phyloP scores from a whole-genome alignment of 2,797 vertebrate species.

The Smutsia gigantea region DNA sequence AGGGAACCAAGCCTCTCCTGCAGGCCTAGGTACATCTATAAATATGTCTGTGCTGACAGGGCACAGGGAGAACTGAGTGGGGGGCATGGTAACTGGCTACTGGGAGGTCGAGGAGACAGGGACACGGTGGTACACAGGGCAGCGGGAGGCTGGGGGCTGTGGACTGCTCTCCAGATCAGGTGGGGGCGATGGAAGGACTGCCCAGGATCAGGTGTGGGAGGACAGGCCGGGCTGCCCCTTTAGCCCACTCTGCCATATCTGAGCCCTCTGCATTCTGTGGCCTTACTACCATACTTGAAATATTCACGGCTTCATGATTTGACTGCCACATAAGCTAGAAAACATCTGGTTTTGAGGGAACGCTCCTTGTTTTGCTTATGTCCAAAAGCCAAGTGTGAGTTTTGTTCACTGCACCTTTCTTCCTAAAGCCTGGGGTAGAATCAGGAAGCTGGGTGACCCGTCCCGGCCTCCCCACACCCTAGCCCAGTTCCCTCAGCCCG shows the following conservation, averaged over 20 bases:
- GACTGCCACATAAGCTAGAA: neutral
- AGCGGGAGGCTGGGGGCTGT: neutral
- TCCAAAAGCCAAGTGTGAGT: slow-evolving; percentile 14
- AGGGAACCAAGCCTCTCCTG: neutral
- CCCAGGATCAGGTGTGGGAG: neutral
- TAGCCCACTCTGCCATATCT: neutral
- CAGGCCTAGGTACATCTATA: neutral
- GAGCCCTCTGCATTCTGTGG: neutral
- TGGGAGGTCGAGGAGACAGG: neutral
- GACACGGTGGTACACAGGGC: neutral
- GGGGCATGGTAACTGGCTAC: neutral
- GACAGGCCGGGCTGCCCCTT: neutral
- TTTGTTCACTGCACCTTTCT: neutral
- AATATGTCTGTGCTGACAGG: neutral
- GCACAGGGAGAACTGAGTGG: neutral
- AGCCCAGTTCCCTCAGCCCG: neutral
- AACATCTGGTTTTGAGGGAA: neutral
- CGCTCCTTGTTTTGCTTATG: neutral
- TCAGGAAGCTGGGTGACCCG: neutral
- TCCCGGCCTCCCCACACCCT: neutral
- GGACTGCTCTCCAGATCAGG: neutral
- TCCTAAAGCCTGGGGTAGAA: neutral
- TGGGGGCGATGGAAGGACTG: neutral
- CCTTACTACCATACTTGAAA: neutral
- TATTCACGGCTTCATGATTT: neutral